Conservation (phyloP, 1,140 invertebrate species). For the Drosophila orena region DNA sequence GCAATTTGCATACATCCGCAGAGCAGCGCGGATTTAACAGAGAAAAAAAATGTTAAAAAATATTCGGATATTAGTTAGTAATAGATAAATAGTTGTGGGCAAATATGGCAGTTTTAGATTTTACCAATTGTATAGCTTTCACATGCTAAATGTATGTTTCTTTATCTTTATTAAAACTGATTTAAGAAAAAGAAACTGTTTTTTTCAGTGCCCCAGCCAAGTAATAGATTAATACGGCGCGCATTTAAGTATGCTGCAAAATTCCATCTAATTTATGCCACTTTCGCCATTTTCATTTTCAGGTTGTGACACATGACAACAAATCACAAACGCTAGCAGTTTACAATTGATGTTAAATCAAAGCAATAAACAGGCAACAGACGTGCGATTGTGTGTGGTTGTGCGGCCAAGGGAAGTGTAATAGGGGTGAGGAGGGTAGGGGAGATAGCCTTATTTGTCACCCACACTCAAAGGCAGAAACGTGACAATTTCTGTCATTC, state of each 20-base stretch:
- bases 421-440: slow-evolving; percentile 5
- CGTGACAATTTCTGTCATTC: slow-evolving; percentile 66
- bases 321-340: slow-evolving; percentile 62
- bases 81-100: no score
- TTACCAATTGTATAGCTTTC: no score
- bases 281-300: slow-evolving; percentile 14
- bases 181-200: not conserved
- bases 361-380: slow-evolving; percentile 53
- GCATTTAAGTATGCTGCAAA: slow-evolving; percentile 19
- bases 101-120: no score
- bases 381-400: not conserved
- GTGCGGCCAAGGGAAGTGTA: not conserved
- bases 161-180: not conserved
- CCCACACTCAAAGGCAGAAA: slow-evolving; percentile 38
- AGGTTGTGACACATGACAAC: slow-evolving; percentile 58
- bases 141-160: not conserved
- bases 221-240: slow-evolving; percentile 52
- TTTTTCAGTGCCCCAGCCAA: slow-evolving; percentile 33
- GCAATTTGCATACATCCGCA: slow-evolving; percentile 46
- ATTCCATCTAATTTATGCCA: not conserved
- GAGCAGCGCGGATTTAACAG: slow-evolving; percentile 13
- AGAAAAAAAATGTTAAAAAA: not conserved
- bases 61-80: no score
- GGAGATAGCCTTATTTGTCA: slow-evolving; percentile 33
- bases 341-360: slow-evolving; percentile 73